phyloP scores from a whole-genome alignment of 2,888 invertebrate genomes.

The Orchestes rusci region DNA sequence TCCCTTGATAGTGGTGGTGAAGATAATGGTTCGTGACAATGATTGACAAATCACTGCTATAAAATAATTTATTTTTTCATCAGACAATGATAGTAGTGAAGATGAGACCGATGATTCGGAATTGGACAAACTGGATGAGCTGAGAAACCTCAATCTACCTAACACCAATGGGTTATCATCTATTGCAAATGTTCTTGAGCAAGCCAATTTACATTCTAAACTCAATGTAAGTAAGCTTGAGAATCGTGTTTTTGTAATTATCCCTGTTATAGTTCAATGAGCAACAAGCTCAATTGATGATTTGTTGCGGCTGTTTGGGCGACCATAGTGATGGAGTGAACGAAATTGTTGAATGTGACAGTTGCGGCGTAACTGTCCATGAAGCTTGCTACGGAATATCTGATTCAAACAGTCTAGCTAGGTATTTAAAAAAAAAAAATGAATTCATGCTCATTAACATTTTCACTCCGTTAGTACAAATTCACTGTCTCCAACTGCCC shows the following conservation, averaged over 20 bases:
- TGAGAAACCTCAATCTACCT: conserved; percentile 32
- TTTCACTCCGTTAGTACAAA: conserved; percentile 60
- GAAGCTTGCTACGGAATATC: conserved; percentile 96
- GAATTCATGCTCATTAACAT: neutral
- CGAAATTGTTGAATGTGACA: conserved; percentile 96
- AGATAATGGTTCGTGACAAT: conserved; percentile 40
- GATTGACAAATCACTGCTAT: conserved; percentile 3
- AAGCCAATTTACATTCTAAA: conserved; percentile 39
- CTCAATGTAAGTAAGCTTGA: conserved; percentile 31
- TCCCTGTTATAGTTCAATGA: conserved; percentile 31
- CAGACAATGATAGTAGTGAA: conserved; percentile 16
- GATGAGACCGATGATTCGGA: conserved; percentile 40
- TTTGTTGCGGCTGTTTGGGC: conserved; percentile 89
- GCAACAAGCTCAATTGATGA: conserved; percentile 58
- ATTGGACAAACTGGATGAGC: conserved; percentile 34
- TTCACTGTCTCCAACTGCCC: conserved; percentile 92
- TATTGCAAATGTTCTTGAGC: conserved; percentile 48
- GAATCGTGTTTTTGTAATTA: neutral
- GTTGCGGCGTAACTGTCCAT: conserved; percentile 93
- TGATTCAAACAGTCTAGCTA: conserved; percentile 79
- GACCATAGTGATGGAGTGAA: conserved; percentile 89
- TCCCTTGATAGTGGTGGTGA: conserved; percentile 64
- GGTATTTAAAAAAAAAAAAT: conserved; percentile 9
- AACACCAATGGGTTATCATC: conserved; percentile 41
- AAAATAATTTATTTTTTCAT: neutral